Base-by-base conservation (phyloP, 2,888 invertebrate species). In the Ichneumon xanthorius region DNA sequence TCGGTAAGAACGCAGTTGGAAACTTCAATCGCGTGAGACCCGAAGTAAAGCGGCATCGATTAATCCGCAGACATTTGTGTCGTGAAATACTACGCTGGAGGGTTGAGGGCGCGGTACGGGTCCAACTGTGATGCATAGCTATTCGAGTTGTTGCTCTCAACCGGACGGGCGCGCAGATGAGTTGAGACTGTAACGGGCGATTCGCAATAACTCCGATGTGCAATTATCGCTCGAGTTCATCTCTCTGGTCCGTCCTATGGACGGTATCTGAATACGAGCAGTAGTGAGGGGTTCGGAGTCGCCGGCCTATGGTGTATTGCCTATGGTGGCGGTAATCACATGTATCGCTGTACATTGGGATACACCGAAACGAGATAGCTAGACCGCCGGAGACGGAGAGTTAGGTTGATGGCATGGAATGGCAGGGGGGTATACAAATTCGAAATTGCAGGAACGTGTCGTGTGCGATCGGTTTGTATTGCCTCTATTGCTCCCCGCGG, bases 221-320 rank as follows among this genome's bases (percentile, higher is more conserved):
- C 88, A 88, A 89, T 89, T 88, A 89, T 84, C 87, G 84, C 84
- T 70, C 72, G 86, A 86, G 83, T 88, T 86, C 85, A 87, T 87
- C 83, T 84, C 26, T 26, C 72, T 50, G 22, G 40, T 4, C 37
- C 22, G 19, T 40, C n/a, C 22, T 6, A 22, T 11, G 61, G 61
- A 82, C 75, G 82, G 82, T 78, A 86, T 75, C 82, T 86, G 22
- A 6, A 30, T 63, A 55, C 9, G 7, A 19, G 16, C 19, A 22
- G 2, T 3, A 9, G 5, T n/a, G 53, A 55, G 53, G 19, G 5
- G 7, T 33, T 2, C 7, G 7, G n/a, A 16, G 63, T 33, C 7
- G 33, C 14, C 30, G 6, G 30, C 5, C 63, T 63, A 9, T 40
- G 11, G 30, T 30, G 30, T n/a, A 1, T 33, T 30, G 16, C 7